Conservation (phyloP, 2,888 invertebrate genomes). For the Lacanobia oleracea region DNA sequence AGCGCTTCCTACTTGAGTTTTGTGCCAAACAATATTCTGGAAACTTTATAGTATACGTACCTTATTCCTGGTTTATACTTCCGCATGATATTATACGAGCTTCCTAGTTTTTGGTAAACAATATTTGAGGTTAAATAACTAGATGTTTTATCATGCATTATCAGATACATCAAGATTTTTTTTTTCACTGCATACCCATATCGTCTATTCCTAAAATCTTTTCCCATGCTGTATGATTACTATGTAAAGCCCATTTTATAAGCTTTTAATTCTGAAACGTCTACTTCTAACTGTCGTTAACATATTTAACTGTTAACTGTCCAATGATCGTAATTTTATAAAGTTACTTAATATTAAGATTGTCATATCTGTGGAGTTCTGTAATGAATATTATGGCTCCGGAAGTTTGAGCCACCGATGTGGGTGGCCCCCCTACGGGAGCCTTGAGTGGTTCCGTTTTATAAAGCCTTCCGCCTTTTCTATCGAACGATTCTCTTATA, state of each 20-base stretch:
- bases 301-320: slow-evolving; percentile 45
- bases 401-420: slow-evolving; percentile 57
- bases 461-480: slow-evolving; percentile 57
- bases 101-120: slow-evolving; percentile 54
- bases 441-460: slow-evolving; percentile 57
- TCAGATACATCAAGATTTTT: too few species aligned
- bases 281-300: slow-evolving; percentile 24
- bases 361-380: slow-evolving; percentile 52
- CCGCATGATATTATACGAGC: slow-evolving; percentile 65
- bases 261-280: slow-evolving; percentile 27
- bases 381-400: slow-evolving; percentile 57
- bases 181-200: not conserved
- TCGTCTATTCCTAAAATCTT: not conserved
- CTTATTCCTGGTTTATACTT: slow-evolving; percentile 65
- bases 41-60: slow-evolving; percentile 71
- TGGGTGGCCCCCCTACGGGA: slow-evolving; percentile 57
- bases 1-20: slow-evolving; percentile 69
- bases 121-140: slow-evolving; percentile 27
- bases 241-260: slow-evolving; percentile 12
- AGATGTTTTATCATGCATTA: not conserved
- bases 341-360: slow-evolving; percentile 56
- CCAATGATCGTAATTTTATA: slow-evolving; percentile 53
- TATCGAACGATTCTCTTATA: slow-evolving; percentile 38
- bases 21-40: slow-evolving; percentile 76
- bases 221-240: not conserved